phyloP scores from a whole-genome alignment of 2,113 vertebrate species.

The Microcebus lehilahytsara region DNA sequence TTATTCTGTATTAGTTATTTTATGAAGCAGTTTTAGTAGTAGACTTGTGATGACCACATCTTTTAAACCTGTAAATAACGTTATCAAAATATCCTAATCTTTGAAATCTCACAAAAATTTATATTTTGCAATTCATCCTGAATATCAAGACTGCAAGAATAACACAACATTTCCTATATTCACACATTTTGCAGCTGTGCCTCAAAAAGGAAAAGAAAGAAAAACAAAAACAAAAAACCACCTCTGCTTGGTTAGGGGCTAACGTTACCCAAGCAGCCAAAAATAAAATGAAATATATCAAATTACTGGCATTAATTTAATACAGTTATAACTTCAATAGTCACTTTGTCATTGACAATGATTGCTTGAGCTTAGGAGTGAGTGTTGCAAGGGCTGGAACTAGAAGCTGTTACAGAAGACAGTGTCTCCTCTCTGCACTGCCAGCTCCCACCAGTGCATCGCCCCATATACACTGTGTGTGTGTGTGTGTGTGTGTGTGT shows the following conservation, averaged over 20 bases:
- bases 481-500: neutral
- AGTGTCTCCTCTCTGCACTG: neutral
- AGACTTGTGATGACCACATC: neutral
- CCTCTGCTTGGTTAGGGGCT: neutral
- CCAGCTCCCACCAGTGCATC: neutral
- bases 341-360: neutral
- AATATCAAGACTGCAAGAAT: neutral
- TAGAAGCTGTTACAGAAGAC: neutral
- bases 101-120: neutral
- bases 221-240: neutral
- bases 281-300: neutral
- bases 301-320: neutral
- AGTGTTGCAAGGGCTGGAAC: neutral
- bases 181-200: neutral
- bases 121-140: neutral
- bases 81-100: neutral
- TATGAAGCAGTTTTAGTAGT: neutral
- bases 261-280: neutral
- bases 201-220: neutral
- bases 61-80: neutral
- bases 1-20: neutral
- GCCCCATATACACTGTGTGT: neutral
- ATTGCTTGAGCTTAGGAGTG: neutral
- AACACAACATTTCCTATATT: neutral
- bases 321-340: neutral